Conservation (phyloP, 2,797 vertebrate genomes). For the Dendrocincla tyrannina region DNA sequence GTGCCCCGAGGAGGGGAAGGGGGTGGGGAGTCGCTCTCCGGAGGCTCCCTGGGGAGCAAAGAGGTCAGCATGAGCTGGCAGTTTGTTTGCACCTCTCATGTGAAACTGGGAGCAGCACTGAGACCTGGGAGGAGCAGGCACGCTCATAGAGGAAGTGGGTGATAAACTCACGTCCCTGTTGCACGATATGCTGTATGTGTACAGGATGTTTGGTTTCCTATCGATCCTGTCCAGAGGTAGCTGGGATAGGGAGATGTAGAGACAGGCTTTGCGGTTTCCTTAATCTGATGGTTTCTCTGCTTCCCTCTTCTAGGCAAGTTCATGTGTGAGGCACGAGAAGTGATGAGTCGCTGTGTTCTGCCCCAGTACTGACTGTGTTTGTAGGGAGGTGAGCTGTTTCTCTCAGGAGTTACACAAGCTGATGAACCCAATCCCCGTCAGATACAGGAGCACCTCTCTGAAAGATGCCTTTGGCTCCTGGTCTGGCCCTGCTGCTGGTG, state of each 20-base stretch:
- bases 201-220: constrained; percentile 44
- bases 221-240: accelerated
- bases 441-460: background rate
- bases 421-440: background rate
- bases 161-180: background rate
- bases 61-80: background rate
- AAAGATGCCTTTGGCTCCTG: background rate
- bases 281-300: background rate
- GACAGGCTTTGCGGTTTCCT: background rate
- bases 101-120: background rate
- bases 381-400: background rate
- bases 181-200: accelerated
- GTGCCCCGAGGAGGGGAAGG: background rate
- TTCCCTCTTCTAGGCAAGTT: background rate
- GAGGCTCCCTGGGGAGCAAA: accelerated
- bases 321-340: background rate
- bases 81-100: background rate
- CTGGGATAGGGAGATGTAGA: background rate
- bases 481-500: background rate
- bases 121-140: background rate
- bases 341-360: accelerated
- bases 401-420: background rate
- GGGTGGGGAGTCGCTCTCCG: background rate
- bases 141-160: background rate
- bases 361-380: background rate